A percentile compares a stretch with the other conserved stretches of the same genome.
Conservation (phyloP, 2,888 invertebrate genomes). For the Heliconius sara region DNA sequence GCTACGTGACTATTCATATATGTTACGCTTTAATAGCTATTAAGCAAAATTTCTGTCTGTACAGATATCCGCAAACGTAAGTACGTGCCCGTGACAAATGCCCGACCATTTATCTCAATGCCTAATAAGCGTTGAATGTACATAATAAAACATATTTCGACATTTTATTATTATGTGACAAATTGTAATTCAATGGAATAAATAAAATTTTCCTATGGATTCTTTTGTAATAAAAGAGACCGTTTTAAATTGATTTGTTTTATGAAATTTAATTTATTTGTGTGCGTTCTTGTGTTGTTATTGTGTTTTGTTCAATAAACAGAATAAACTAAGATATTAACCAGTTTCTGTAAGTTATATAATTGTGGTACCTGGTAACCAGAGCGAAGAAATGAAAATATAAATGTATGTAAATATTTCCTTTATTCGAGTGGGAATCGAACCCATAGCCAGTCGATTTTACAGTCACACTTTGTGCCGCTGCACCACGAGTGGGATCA, state of each 20-base stretch:
- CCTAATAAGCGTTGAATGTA: constrained; percentile 41
- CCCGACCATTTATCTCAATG: constrained; percentile 37
- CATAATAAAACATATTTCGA: constrained; percentile 41
- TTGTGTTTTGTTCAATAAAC: not conserved
- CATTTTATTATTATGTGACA: constrained; percentile 24
- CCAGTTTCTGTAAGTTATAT: no score
- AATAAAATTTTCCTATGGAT: constrained; percentile 9
- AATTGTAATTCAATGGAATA: constrained; percentile 19
- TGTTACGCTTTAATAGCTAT: constrained; percentile 35
- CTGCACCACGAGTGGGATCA: no score
- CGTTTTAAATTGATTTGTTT: constrained; percentile 18
- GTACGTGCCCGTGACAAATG: constrained; percentile 51
- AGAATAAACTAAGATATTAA: not conserved
- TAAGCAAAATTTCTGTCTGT: constrained; percentile 42
- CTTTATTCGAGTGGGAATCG: no score
- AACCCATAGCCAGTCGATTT: no score
- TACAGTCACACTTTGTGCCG: no score
- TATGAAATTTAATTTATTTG: not conserved
- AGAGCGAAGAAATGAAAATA: no score
- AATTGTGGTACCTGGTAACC: no score
- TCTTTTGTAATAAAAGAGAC: constrained; percentile 4
- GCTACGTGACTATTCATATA: constrained; percentile 43
- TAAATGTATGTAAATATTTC: no score
- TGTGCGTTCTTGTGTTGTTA: not conserved
- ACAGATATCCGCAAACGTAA: constrained; percentile 41